Conservation (phyloP, 2,888 invertebrate genomes). For the Apamea crenata region DNA sequence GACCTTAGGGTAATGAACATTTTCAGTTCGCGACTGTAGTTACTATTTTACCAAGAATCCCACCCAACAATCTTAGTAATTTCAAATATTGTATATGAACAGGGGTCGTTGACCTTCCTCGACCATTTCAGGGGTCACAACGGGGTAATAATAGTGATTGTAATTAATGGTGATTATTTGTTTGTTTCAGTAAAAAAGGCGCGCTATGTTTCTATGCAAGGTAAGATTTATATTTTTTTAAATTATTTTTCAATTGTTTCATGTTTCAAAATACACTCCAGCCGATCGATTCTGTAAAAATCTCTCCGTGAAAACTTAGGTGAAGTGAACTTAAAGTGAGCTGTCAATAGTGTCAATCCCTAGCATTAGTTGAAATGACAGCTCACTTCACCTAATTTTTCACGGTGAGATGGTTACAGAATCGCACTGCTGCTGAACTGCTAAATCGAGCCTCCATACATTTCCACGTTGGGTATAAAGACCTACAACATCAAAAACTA, state of each 20-base stretch:
- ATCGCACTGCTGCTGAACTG: no score
- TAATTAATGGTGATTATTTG: conserved; percentile 66
- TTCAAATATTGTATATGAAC: conserved; percentile 24
- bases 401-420: no score
- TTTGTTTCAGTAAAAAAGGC: conserved; percentile 97
- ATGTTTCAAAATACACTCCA: not conserved
- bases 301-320: no score
- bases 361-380: no score
- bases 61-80: conserved; percentile 14
- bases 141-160: conserved; percentile 29
- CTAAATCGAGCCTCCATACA: not conserved
- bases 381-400: no score
- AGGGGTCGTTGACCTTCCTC: conserved; percentile 23
- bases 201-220: conserved; percentile 95
- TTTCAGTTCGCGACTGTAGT: not conserved
- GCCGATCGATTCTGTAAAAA: no score
- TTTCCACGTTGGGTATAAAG: not conserved
- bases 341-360: no score
- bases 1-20: not conserved
- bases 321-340: no score
- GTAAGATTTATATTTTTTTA: conserved; percentile 87
- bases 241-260: not conserved
- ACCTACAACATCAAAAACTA: no score
- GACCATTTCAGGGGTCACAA: conserved; percentile 32
- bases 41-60: conserved; percentile 18